Evolutionary conservation across 1,140 invertebrate genomes (phyloP).

Genomic region (Cydia pomonella): DNA sequence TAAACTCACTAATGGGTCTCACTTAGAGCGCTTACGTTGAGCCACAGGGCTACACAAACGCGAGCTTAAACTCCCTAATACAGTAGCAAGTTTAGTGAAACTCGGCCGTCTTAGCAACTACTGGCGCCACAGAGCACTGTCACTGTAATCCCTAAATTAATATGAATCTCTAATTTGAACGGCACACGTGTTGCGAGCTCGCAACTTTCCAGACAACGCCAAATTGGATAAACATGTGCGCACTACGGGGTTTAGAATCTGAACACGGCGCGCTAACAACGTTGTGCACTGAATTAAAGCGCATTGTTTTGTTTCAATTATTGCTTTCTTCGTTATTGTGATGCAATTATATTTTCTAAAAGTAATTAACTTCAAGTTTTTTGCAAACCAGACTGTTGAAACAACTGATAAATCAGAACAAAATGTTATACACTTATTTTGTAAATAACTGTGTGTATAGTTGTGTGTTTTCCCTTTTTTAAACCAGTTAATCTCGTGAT

Average conservation of each 20-base stretch:
- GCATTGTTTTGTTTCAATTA: not conserved
- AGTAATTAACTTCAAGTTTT: no score
- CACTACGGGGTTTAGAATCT: conserved; percentile 43
- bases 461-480: no score
- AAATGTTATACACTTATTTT: no score
- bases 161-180: conserved; percentile 78
- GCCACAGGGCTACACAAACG: conserved; percentile 3
- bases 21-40: not conserved
- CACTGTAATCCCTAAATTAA: conserved; percentile 70
- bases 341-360: no score
- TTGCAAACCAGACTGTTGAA: no score
- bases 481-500: no score
- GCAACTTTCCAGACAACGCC: conserved; percentile 78
- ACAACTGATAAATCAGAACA: no score
- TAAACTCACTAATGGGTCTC: conserved; percentile 5
- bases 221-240: conserved; percentile 79
- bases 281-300: not conserved
- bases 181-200: conserved; percentile 74
- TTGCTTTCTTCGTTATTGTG: not conserved
- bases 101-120: conserved; percentile 46
- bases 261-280: conserved; percentile 1
- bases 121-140: conserved; percentile 55
- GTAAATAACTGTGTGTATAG: no score
- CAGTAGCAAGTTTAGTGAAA: conserved; percentile 42
- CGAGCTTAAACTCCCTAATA: conserved; percentile 35